Evolutionary conservation across 2,888 invertebrate species (phyloP).

Genomic region (Mythimna pallens): DNA sequence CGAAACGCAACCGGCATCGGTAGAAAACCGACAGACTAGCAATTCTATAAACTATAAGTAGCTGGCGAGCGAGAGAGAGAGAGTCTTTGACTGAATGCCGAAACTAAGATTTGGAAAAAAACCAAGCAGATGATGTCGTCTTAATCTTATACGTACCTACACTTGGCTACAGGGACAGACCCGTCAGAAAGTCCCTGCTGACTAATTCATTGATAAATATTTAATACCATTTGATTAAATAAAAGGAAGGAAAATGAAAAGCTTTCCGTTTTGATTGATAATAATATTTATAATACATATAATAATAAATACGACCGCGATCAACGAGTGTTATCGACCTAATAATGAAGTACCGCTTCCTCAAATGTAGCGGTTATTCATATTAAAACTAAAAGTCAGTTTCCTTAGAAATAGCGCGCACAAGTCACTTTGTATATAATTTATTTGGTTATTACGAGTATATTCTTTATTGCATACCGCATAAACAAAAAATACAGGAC

Average conservation of each 20-base stretch:
- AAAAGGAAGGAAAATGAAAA: slow-evolving; percentile 2
- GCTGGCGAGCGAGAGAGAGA: no score
- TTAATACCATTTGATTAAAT: not conserved
- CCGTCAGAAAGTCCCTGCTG: not conserved
- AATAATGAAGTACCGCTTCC: not conserved
- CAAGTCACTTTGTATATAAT: no score
- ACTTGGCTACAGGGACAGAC: not conserved
- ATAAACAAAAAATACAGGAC: no score
- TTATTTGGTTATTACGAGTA: no score
- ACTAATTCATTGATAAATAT: slow-evolving; percentile 9
- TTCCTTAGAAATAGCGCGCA: not conserved
- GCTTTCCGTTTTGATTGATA: slow-evolving; percentile 14
- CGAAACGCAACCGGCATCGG: no score
- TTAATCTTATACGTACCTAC: not conserved
- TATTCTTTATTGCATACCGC: no score
- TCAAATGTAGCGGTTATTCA: not conserved
- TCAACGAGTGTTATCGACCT: slow-evolving; percentile 1
- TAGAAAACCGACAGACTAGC: no score
- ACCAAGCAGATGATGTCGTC: not conserved
- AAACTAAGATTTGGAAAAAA: not conserved
- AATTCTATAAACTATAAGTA: no score
- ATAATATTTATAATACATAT: not conserved
- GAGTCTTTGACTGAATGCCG: not conserved
- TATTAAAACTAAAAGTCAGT: not conserved
- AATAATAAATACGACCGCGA: not conserved